Percentiles rank a stretch among this genome's conserved stretches.
Evolutionary conservation across 1,140 invertebrate genomes (phyloP).

Genomic region (Drosophila athabasca): DNA sequence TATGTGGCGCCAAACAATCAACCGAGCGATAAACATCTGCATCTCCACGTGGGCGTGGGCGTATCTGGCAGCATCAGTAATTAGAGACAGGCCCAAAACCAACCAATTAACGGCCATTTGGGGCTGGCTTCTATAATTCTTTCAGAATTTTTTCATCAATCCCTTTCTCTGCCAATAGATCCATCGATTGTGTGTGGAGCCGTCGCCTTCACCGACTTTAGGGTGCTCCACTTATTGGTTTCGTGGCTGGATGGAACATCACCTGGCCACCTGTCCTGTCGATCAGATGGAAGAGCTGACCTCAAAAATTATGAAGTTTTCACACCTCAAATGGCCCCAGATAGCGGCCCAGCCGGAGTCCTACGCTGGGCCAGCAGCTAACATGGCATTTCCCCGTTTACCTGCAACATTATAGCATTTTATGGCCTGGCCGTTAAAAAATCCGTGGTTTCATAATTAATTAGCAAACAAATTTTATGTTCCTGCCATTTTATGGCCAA

Average conservation of each 20-base stretch:
- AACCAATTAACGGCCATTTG: slow-evolving; percentile 21
- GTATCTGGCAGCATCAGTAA: slow-evolving; percentile 36
- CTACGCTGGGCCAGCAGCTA: slow-evolving; percentile 14
- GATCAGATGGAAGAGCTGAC: slow-evolving; percentile 39
- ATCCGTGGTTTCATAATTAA: slow-evolving; percentile 31
- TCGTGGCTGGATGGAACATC: background rate
- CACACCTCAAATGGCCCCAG: slow-evolving; percentile 55
- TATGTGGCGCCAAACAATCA: slow-evolving; percentile 69
- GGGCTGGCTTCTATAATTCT: background rate
- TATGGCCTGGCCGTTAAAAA: slow-evolving; percentile 58
- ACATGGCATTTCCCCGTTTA: slow-evolving; percentile 23
- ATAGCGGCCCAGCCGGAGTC: background rate
- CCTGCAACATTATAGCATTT: slow-evolving; percentile 55
- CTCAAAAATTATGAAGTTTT: slow-evolving; percentile 56
- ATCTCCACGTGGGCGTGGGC: slow-evolving; percentile 40
- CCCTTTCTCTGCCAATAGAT: background rate
- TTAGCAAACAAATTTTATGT: slow-evolving; percentile 45
- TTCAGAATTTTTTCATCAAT: background rate
- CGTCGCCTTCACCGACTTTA: background rate
- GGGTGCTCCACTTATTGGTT: slow-evolving; percentile 10
- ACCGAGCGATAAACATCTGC: slow-evolving; percentile 23
- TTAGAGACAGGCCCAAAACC: slow-evolving; percentile 19
- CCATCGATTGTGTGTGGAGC: background rate
- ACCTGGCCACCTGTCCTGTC: slow-evolving; percentile 16
- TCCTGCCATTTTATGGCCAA: slow-evolving; percentile 18